Conservation (phyloP, 2,113 vertebrate species). For the Ceuthmochares aereus region DNA sequence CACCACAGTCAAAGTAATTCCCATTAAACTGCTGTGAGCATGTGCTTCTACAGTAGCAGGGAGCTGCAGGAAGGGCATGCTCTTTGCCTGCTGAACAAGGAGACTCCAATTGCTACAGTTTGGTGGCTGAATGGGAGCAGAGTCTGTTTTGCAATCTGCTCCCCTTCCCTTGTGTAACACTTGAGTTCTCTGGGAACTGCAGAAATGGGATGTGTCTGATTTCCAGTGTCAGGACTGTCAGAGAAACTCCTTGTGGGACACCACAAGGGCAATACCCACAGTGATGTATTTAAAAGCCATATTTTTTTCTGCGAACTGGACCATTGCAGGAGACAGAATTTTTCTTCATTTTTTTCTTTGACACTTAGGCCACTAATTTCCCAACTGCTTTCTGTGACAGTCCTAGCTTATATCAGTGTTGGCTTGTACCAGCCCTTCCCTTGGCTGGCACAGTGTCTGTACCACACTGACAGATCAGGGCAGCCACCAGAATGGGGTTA, state of each 20-base stretch:
- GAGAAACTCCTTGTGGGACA: neutral
- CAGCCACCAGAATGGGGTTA: neutral
- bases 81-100: neutral
- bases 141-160: neutral
- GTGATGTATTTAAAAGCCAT: neutral
- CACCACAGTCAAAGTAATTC: neutral
- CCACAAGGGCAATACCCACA: neutral
- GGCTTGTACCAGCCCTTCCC: neutral
- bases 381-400: neutral
- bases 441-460: neutral
- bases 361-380: neutral
- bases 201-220: neutral
- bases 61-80: neutral
- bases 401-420: neutral
- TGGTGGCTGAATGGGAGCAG: neutral
- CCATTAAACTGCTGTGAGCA: accelerated
- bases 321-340: neutral
- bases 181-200: neutral
- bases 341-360: neutral
- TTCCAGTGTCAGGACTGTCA: neutral
- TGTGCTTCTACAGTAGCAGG: neutral
- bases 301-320: neutral
- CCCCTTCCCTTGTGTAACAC: neutral
- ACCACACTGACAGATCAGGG: neutral
- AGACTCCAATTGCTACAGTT: neutral